Evolutionary conservation across 2,888 invertebrate species (phyloP), one percentile per base, ranked within the genome.

Genomic region (Synanthedon myopaeformis): DNA sequence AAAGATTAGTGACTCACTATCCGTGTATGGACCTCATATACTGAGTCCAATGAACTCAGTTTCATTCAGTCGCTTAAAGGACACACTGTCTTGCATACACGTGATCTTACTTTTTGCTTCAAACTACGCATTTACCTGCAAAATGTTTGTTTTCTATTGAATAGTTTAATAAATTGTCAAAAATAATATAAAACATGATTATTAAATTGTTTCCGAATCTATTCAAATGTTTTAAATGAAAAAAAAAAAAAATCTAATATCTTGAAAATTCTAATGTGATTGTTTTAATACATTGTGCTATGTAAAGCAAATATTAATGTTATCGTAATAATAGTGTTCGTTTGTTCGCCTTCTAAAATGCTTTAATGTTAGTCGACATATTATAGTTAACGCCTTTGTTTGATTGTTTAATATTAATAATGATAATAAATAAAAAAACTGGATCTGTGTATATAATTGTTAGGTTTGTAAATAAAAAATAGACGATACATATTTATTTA

Each of bases 401-500:
- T 57, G 52, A 57, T 61, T 59, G 60, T 64, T 60, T 54, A 62
- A 61, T 52, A 45, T n/a, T 52, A 52, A 65, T 35, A 35, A 35
- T 35, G 10, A 35, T 35, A 10, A 35, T 35, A 59, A 35, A 35
- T 35, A 66, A 59, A 59, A 58, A 69, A 75, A 79, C 35, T 81
- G 74, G 77, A 78, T 85, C 79, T 84, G 79, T 86, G 82, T 83
- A 86, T 82, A 85, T 85, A 85, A 76, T 69, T 76, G 79, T 79
- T 82, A 82, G 79, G 62, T 65, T 70, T 85, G 86, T 85, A 85
- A 74, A 85, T 85, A 83, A 62, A 82, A 70, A 61, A 42, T 68
- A 65, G 70, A 72, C 42, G 69, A 76, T 71, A 70, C 19, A 17
- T 79, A 80, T 82, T 77, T 79, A 82, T 76, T 72, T 74, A 69